phyloP scores from a whole-genome alignment of 2,113 vertebrate species.

The Colinus virginianus region DNA sequence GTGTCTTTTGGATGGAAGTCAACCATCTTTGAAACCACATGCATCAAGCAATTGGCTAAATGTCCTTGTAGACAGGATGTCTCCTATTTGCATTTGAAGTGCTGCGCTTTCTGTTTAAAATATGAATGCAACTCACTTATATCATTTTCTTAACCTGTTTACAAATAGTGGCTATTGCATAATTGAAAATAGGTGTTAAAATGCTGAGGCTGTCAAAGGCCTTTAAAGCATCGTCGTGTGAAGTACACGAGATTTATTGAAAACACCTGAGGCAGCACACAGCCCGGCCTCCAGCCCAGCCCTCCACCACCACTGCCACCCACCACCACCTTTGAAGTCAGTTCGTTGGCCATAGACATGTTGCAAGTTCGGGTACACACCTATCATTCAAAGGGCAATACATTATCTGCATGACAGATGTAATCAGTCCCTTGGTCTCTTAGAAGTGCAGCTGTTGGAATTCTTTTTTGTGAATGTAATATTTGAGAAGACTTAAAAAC shows the following conservation, averaged over 20 bases:
- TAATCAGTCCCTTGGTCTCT: constrained; percentile 79
- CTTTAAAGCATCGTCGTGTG: constrained; percentile 54
- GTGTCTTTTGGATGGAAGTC: constrained; percentile 80
- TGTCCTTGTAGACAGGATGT: constrained; percentile 79
- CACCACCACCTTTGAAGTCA: constrained; percentile 68
- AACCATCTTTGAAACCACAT: constrained; percentile 78
- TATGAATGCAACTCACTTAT: constrained; percentile 68
- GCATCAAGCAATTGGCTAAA: constrained; percentile 81
- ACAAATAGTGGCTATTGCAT: constrained; percentile 65
- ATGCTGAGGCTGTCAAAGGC: constrained; percentile 49
- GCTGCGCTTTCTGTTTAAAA: constrained; percentile 74
- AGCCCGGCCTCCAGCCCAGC: constrained; percentile 4
- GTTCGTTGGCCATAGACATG: background rate
- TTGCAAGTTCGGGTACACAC: constrained; percentile 50
- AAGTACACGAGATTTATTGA: constrained; percentile 47
- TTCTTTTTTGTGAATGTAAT: constrained; percentile 81
- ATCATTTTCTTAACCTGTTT: constrained; percentile 71
- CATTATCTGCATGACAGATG: constrained; percentile 70
- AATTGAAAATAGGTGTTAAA: constrained; percentile 67
- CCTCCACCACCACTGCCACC: constrained; percentile 38
- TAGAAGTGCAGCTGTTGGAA: constrained; percentile 78
- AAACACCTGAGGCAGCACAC: constrained; percentile 23
- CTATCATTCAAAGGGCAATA: constrained; percentile 70
- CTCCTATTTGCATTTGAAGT: constrained; percentile 82
- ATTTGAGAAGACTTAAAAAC: constrained; percentile 77